These are phyloP conservation scores for Semicossyphus pulcher DNA, from an alignment of 2,113 vertebrate species.

Conservation along the genomic window DNA sequence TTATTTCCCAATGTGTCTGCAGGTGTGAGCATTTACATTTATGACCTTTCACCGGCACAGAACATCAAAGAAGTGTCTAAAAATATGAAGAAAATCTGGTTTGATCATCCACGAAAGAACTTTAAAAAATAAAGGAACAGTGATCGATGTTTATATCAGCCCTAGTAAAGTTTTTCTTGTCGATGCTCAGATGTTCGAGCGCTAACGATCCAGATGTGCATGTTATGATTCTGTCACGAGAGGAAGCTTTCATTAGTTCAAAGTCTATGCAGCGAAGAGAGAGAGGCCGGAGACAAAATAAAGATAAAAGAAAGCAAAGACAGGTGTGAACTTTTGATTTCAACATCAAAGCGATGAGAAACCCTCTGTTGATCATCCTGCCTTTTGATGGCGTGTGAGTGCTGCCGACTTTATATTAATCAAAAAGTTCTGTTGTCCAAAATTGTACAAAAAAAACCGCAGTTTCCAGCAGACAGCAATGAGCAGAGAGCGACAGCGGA, in stretches of 20 bases:
- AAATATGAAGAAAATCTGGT: not conserved
- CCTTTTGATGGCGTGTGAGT: conserved; percentile 7
- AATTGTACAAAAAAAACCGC: conserved; percentile 8
- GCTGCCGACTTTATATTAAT: conserved; percentile 57
- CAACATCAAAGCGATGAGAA: not conserved
- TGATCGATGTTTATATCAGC: not conserved
- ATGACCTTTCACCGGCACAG: not conserved
- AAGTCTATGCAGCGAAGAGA: conserved; percentile 45
- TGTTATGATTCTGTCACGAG: no score
- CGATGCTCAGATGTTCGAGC: not conserved
- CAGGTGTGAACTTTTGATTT: conserved; percentile 19
- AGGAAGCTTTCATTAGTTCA: conserved; percentile 22
- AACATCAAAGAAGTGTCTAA: not conserved
- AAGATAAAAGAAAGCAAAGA: not conserved
- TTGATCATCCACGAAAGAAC: not conserved
- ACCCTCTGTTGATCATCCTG: not conserved
- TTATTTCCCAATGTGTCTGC: conserved; percentile 11
- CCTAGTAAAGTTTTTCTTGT: conserved; percentile 1
- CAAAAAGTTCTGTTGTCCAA: not conserved
- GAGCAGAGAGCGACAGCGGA: conserved; percentile 8
- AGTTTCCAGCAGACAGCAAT: conserved; percentile 23
- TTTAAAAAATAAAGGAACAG: conserved; percentile 2
- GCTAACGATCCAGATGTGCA: conserved; percentile 2
- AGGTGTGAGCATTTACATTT: conserved; percentile 12
- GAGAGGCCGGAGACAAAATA: not conserved